phyloP scores from a whole-genome alignment of 2,888 invertebrate species.

The Notodonta dromedarius region DNA sequence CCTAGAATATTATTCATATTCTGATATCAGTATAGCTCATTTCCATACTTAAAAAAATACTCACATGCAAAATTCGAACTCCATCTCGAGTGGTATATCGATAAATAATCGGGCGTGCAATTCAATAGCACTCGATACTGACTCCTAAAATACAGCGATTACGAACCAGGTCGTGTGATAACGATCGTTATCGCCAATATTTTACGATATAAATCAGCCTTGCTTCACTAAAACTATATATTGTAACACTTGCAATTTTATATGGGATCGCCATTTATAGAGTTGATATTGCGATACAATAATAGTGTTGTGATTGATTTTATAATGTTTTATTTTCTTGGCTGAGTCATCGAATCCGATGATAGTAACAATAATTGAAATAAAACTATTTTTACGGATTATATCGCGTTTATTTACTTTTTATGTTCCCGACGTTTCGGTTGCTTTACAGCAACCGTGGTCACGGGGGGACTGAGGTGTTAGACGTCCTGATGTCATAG shows the following conservation, averaged over 20 bases:
- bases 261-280: constrained; percentile 28
- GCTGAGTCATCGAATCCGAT: too few species aligned
- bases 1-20: too few species aligned
- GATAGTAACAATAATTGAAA: too few species aligned
- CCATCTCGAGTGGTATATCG: neutral
- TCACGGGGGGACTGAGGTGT: too few species aligned
- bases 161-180: constrained; percentile 36
- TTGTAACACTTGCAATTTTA: constrained; percentile 37
- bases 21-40: too few species aligned
- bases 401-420: too few species aligned
- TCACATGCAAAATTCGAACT: neutral
- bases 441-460: too few species aligned
- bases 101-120: constrained; percentile 1
- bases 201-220: constrained; percentile 42
- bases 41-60: neutral
- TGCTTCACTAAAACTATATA: constrained; percentile 37
- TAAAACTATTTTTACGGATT: too few species aligned
- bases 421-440: too few species aligned
- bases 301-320: constrained; percentile 37
- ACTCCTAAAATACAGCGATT: constrained; percentile 14
- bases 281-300: constrained; percentile 29
- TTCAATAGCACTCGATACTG: constrained; percentile 1
- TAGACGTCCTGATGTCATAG: too few species aligned
- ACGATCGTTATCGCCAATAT: constrained; percentile 36
- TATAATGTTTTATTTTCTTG: constrained; percentile 4